Percentiles rank a stretch among this genome's conserved stretches.
These are phyloP conservation scores for Spinibarbus caldwelli DNA, from an alignment of 2,797 vertebrate species.

Conservation along the genomic window DNA sequence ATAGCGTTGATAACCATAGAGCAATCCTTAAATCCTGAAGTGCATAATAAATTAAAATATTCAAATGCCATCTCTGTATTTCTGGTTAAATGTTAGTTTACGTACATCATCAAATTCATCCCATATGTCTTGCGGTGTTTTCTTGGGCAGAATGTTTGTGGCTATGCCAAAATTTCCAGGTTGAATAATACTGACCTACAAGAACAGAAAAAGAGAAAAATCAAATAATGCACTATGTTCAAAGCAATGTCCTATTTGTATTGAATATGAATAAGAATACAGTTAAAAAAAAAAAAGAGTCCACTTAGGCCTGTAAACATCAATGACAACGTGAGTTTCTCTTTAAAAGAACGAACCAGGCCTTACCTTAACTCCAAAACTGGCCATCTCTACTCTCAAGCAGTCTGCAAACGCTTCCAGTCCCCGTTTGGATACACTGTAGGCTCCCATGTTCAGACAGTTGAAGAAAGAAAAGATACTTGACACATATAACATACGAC, in stretches of 20 bases:
- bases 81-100: constrained; percentile 59
- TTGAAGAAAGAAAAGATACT: constrained; percentile 78
- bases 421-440: constrained; percentile 82
- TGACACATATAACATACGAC: constrained; percentile 81
- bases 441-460: constrained; percentile 78
- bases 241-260: neutral
- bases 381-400: constrained; percentile 81
- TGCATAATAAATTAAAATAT: constrained; percentile 60
- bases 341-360: neutral
- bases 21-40: constrained; percentile 55
- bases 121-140: constrained; percentile 66
- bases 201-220: neutral
- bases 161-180: constrained; percentile 73
- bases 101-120: constrained; percentile 61
- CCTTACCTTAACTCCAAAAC: constrained; percentile 79
- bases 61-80: constrained; percentile 66
- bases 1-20: constrained; percentile 65
- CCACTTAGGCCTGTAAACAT: too few species aligned
- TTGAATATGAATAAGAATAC: neutral
- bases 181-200: constrained; percentile 56
- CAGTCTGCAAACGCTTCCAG: constrained; percentile 83
- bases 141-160: constrained; percentile 69
- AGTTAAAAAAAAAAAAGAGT: too few species aligned
- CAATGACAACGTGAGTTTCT: neutral
- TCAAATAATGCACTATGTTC: neutral